Percentiles rank a stretch among this genome's conserved stretches.
Evolutionary conservation across 1,140 invertebrate species (phyloP).

Genomic region (Sminthurides bifidus): DNA sequence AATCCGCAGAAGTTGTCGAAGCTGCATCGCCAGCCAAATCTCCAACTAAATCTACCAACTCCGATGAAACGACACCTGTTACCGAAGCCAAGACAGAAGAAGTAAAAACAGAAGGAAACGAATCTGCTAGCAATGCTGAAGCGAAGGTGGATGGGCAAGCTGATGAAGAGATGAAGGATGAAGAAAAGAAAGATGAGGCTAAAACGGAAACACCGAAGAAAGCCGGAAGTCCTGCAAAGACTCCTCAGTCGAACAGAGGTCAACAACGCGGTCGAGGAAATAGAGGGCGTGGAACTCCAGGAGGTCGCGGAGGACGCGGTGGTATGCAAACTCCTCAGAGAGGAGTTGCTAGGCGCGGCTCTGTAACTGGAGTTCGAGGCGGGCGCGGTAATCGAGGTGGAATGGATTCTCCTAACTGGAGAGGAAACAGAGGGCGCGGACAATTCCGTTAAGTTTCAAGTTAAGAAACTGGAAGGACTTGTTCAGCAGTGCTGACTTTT

Average conservation of each 20-base stretch:
- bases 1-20: background rate
- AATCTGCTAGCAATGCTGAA: background rate
- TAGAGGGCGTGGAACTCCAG: background rate
- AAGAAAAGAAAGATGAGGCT: background rate
- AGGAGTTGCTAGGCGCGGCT: too few relatives aligned
- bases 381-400: too few relatives aligned
- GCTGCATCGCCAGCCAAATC: background rate
- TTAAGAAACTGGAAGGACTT: too few relatives aligned
- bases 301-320: conserved; percentile 6
- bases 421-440: too few relatives aligned
- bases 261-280: background rate
- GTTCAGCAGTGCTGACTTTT: too few relatives aligned
- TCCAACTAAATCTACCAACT: too few relatives aligned
- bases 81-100: background rate
- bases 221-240: background rate
- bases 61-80: too few relatives aligned
- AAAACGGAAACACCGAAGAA: background rate
- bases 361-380: too few relatives aligned
- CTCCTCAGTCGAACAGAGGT: conserved; percentile 6
- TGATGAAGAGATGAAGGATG: background rate
- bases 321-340: too few relatives aligned
- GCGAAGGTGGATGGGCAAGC: background rate
- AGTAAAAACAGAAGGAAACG: background rate
- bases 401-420: too few relatives aligned
- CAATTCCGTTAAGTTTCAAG: too few relatives aligned